phyloP scores from a whole-genome alignment of 2,113 vertebrate species.

The Lota lota region DNA sequence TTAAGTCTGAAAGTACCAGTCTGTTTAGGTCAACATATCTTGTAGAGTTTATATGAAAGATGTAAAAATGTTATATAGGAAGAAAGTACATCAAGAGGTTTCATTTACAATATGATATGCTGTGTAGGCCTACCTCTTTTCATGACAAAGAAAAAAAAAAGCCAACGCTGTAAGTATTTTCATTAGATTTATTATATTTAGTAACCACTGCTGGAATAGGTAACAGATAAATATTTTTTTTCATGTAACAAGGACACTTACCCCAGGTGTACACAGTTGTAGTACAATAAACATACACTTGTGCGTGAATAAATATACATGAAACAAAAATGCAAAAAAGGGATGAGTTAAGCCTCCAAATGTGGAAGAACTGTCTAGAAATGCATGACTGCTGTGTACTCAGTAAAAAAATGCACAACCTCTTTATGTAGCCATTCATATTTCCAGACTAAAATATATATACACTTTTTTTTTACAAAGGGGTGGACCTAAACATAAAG shows the following conservation, averaged over 20 bases:
- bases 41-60: too few species aligned
- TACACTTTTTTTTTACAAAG: neutral
- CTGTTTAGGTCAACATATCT: too few species aligned
- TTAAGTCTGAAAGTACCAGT: too few species aligned
- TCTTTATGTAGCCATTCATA: slow-evolving; percentile 10
- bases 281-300: slow-evolving; percentile 28
- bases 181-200: slow-evolving; percentile 50
- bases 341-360: slow-evolving; percentile 68
- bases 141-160: slow-evolving; percentile 2
- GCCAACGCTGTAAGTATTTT: neutral
- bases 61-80: too few species aligned
- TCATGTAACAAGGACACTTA: slow-evolving; percentile 46
- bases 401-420: slow-evolving; percentile 37
- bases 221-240: slow-evolving; percentile 52
- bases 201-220: slow-evolving; percentile 59
- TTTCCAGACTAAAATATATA: slow-evolving; percentile 10
- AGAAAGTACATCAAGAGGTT: too few species aligned
- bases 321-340: slow-evolving; percentile 49
- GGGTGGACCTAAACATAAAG: slow-evolving; percentile 13
- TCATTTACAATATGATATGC: too few species aligned
- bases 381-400: slow-evolving; percentile 44
- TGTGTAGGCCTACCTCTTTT: too few species aligned
- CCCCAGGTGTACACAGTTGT: slow-evolving; percentile 41
- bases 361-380: slow-evolving; percentile 71
- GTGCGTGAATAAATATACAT: slow-evolving; percentile 74